These are phyloP conservation scores for Elymnias hypermnestra DNA, from an alignment of 1,140 invertebrate species.

Conservation along the genomic window DNA sequence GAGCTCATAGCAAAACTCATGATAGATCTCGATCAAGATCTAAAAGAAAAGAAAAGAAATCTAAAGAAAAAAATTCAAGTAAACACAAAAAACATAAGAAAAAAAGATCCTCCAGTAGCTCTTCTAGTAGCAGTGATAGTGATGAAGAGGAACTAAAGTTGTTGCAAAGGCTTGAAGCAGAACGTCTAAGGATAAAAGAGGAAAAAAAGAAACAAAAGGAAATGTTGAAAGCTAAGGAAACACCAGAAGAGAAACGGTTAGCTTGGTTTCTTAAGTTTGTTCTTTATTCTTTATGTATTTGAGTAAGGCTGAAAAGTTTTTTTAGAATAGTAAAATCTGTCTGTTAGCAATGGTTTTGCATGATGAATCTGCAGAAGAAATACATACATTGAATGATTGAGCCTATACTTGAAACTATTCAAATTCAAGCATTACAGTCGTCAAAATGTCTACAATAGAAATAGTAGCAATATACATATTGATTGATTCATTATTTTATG, in stretches of 20 bases:
- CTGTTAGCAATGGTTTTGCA: too few relatives aligned
- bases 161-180: constrained; percentile 83
- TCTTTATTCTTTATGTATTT: not conserved
- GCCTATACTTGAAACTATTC: too few relatives aligned
- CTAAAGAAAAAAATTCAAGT: constrained; percentile 42
- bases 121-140: constrained; percentile 46
- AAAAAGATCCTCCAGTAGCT: constrained; percentile 34
- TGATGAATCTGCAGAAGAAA: too few relatives aligned
- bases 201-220: constrained; percentile 88
- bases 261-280: not conserved
- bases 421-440: too few relatives aligned
- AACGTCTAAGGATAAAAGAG: constrained; percentile 80
- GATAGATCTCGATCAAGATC: constrained; percentile 22
- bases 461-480: too few relatives aligned
- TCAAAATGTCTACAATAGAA: too few relatives aligned
- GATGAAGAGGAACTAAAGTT: constrained; percentile 81
- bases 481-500: too few relatives aligned
- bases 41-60: constrained; percentile 39
- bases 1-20: constrained; percentile 8
- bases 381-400: too few relatives aligned
- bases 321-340: too few relatives aligned
- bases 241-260: constrained; percentile 92
- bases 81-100: constrained; percentile 31
- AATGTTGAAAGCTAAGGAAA: constrained; percentile 91
- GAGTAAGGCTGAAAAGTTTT: too few relatives aligned